phyloP scores from a whole-genome alignment of 2,888 invertebrate species.

The Cinara cedri region DNA sequence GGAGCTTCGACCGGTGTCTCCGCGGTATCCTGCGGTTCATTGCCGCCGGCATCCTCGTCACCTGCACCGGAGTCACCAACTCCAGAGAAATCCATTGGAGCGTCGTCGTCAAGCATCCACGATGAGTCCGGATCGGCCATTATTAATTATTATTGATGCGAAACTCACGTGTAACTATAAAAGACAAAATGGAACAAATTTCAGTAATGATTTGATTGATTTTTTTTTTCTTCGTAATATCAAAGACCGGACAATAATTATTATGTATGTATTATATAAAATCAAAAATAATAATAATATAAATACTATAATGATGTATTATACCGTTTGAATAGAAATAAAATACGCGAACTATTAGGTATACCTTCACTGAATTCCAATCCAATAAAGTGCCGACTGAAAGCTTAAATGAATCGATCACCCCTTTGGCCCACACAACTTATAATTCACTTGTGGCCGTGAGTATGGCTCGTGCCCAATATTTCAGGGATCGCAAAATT shows the following conservation, averaged over 20 bases:
- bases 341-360: not conserved
- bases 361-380: slow-evolving; percentile 28
- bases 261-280: not conserved
- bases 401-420: slow-evolving; percentile 49
- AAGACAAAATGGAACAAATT: too few species aligned
- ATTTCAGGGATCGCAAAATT: slow-evolving; percentile 44
- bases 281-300: not conserved
- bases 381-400: slow-evolving; percentile 43
- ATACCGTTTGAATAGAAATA: not conserved
- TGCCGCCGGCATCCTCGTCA: slow-evolving; percentile 4
- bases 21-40: not conserved
- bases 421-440: slow-evolving; percentile 46
- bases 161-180: too few species aligned
- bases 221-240: too few species aligned
- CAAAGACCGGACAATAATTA: too few species aligned
- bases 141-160: not conserved
- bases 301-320: not conserved
- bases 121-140: slow-evolving; percentile 56
- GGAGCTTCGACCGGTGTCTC: slow-evolving; percentile 21
- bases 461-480: slow-evolving; percentile 51
- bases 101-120: slow-evolving; percentile 52
- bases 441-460: slow-evolving; percentile 50
- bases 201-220: too few species aligned
- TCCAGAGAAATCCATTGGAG: not conserved
- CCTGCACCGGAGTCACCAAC: not conserved